Evolutionary conservation across 2,888 invertebrate species (phyloP).

Genomic region (Cephus sareptanus): DNA sequence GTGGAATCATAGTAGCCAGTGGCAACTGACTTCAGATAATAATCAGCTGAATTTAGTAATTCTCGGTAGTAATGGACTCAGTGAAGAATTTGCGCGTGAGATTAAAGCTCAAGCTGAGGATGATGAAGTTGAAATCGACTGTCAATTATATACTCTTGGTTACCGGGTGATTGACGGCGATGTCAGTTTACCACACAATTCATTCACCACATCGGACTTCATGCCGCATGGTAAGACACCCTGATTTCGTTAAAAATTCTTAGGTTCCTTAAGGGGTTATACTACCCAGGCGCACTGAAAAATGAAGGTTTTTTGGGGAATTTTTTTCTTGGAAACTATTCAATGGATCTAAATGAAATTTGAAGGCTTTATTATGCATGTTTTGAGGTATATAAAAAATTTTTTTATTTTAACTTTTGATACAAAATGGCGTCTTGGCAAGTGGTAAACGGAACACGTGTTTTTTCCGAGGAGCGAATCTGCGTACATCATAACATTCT

Average conservation of each 20-base stretch:
- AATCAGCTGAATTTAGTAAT: constrained; percentile 88
- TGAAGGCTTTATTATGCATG: too few species aligned
- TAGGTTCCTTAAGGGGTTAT: neutral
- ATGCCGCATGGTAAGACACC: constrained; percentile 82
- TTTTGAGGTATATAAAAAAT: too few species aligned
- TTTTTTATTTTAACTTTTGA: too few species aligned
- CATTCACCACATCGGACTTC: constrained; percentile 86
- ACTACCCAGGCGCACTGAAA: too few species aligned
- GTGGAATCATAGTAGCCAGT: constrained; percentile 75
- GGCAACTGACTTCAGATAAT: constrained; percentile 74
- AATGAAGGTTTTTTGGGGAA: too few species aligned
- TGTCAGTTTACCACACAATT: constrained; percentile 82
- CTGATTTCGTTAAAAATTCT: neutral
- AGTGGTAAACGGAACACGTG: too few species aligned
- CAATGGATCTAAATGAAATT: too few species aligned
- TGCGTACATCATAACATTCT: too few species aligned
- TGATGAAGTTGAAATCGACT: constrained; percentile 86
- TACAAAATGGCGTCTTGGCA: too few species aligned
- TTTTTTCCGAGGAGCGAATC: too few species aligned
- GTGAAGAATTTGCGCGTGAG: constrained; percentile 88
- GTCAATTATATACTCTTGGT: constrained; percentile 83
- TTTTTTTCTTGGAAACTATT: too few species aligned
- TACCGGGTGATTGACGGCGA: constrained; percentile 90
- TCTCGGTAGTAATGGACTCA: constrained; percentile 86
- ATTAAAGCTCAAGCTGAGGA: constrained; percentile 88